Evolutionary conservation across 2,113 vertebrate genomes (phyloP).

Genomic region (Serranochromis macrocephalus): DNA sequence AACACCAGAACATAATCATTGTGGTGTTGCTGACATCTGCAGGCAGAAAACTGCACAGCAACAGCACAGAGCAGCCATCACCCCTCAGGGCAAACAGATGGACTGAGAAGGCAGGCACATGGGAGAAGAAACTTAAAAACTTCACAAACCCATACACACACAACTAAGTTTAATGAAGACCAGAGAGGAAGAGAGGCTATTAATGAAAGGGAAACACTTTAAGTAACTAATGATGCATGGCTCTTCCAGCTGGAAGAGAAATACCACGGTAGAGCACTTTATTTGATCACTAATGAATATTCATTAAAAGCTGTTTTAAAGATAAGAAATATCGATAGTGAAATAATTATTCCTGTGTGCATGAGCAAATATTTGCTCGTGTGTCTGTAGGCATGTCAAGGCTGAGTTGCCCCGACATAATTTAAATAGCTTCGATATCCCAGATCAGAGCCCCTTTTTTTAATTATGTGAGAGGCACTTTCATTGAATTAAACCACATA

Average conservation of each 20-base stretch:
- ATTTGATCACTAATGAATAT: constrained; percentile 18
- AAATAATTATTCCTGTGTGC: background rate
- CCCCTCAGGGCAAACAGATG: constrained; percentile 5
- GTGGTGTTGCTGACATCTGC: constrained; percentile 45
- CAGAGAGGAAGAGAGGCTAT: background rate
- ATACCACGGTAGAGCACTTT: background rate
- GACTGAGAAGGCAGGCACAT: background rate
- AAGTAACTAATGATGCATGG: constrained; percentile 3
- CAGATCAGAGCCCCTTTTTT: background rate
- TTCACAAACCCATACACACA: background rate
- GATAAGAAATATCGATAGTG: background rate
- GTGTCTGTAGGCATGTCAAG: background rate
- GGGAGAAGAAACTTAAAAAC: background rate
- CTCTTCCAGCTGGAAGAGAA: constrained; percentile 7
- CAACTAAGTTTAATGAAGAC: background rate
- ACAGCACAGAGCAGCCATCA: background rate
- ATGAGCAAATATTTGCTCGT: background rate
- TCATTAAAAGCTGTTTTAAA: constrained; percentile 9
- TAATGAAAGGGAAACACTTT: background rate
- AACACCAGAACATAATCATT: background rate
- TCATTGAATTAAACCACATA: background rate
- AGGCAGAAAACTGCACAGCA: background rate
- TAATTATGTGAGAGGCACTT: background rate
- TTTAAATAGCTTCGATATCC: background rate
- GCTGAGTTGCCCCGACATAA: background rate